Base-by-base conservation (phyloP, 2,888 invertebrate species). In the Seira musarum region DNA sequence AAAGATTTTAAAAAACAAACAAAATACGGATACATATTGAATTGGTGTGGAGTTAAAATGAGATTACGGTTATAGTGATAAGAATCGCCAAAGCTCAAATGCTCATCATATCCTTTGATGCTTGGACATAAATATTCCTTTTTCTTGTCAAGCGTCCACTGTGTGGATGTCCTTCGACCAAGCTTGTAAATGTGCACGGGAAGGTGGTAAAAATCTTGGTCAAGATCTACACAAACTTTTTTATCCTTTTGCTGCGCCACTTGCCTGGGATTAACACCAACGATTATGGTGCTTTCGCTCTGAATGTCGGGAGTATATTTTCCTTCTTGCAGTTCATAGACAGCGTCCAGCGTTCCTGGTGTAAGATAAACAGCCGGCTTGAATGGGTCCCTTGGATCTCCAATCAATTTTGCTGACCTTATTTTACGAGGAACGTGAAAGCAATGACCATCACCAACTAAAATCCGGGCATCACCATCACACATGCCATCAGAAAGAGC, bases 31-130 rank as follows among this genome's bases (percentile, higher is more conserved):
- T 68, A n/a, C n/a, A n/a, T n/a, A n/a, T n/a, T n/a, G n/a, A n/a
- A n/a, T n/a, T n/a, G n/a, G n/a, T n/a, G n/a, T n/a, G n/a, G n/a
- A n/a, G n/a, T n/a, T n/a, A n/a, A n/a, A n/a, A n/a, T n/a, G n/a
- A n/a, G n/a, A n/a, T n/a, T n/a, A n/a, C n/a, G n/a, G n/a, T n/a
- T n/a, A n/a, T n/a, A n/a, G n/a, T n/a, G n/a, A n/a, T n/a, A n/a
- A n/a, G n/a, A n/a, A n/a, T 81, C 81, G n/a, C 81, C 81, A 63
- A 72, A 81, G 1, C 49, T 77, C 0, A 81, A 17, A 64, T 81
- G 81, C 53, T 81, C 22, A 0, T 71, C 35, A 49, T 81, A 81
- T 5, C 19, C 1, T 0, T 17, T 35, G 8, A 65, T 22, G 3
- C 40, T 5, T 1, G 73, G 53, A 19, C 79, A 80, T 0, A 2